These are phyloP conservation scores for Caiman crocodilus DNA, from an alignment of 2,797 vertebrate genomes.

Conservation along the genomic window DNA sequence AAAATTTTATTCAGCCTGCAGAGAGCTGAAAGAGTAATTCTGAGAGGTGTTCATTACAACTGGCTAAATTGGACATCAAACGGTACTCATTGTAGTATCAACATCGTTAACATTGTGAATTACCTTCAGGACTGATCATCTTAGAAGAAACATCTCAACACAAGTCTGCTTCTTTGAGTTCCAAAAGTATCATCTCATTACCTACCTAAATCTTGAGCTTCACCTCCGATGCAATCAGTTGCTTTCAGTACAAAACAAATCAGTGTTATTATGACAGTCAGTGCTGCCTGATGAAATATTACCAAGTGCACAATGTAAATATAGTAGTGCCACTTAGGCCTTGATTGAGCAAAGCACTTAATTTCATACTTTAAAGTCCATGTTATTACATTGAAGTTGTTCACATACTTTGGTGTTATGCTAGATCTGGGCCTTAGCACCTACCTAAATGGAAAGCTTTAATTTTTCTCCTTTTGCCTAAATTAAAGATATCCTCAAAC, in stretches of 20 bases:
- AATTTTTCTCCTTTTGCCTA: background rate
- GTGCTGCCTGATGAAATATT: background rate
- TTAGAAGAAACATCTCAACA: background rate
- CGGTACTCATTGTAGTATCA: background rate
- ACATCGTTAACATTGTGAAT: background rate
- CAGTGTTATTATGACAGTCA: background rate
- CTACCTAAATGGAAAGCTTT: background rate
- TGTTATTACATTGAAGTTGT: background rate
- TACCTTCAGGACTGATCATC: background rate
- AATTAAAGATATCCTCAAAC: background rate
- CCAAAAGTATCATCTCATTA: background rate
- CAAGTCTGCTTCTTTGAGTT: background rate
- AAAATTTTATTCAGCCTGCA: background rate
- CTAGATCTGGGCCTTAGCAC: background rate
- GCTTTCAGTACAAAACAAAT: background rate
- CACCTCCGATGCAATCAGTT: background rate
- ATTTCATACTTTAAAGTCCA: background rate
- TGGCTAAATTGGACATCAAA: background rate
- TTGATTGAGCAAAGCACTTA: background rate
- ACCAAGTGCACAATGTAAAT: constrained; percentile 12
- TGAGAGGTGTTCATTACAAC: background rate
- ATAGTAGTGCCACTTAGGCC: background rate
- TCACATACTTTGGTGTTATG: background rate
- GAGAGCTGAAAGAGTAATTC: background rate
- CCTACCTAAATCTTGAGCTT: background rate